Evolutionary conservation across 1,140 invertebrate species (phyloP), one percentile per base, ranked within the genome.

Genomic region (Orius insidiosus): DNA sequence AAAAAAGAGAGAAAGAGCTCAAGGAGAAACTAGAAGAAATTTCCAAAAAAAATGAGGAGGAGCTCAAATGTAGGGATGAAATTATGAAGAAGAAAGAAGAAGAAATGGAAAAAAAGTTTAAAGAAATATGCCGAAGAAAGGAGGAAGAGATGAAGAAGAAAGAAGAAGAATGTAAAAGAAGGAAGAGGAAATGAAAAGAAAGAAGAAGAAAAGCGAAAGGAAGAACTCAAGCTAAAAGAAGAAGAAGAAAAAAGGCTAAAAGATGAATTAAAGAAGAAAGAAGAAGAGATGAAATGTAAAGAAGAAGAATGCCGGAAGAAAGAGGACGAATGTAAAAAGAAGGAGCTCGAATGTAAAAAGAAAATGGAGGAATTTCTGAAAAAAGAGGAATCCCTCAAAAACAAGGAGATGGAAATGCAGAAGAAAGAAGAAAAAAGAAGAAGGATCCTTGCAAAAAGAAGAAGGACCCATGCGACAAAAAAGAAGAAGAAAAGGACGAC

Each of bases 401-500:
- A 15, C 14, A 36, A 11, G 9, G 35, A 13, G n/a, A 3, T 36
- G 3, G 35, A 36, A 13, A 11, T 15, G n/a, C 3, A 3, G 3
- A 36, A 36, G 9, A 36, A 36, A 13, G 44, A 35, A 14, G n/a
- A 11, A 44, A 19, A 14, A 33, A 31, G n/a, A 44, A 44, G 24
- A 44, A 44, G 9, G 44, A 36, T 16, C 14, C 31, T 15, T 34
- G 34, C 15, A n/a, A 15, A 45, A 35, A 45, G 18, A 44, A 44
- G n/a, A 15, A 44, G n/a, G 31, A 44, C 42, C 30, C 42, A 5
- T 44, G 42, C 18, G 13, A 5, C n/a, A 44, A 44, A n/a, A n/a
- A n/a, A 11, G 18, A 33, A 33, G 9, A 13, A 33, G 33, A 45
- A 47, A 47, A 35, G 24, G 24, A 35, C 6, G 35, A 47, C 14